Evolutionary conservation across 2,888 invertebrate species (phyloP).

Genomic region (Acleris literana): DNA sequence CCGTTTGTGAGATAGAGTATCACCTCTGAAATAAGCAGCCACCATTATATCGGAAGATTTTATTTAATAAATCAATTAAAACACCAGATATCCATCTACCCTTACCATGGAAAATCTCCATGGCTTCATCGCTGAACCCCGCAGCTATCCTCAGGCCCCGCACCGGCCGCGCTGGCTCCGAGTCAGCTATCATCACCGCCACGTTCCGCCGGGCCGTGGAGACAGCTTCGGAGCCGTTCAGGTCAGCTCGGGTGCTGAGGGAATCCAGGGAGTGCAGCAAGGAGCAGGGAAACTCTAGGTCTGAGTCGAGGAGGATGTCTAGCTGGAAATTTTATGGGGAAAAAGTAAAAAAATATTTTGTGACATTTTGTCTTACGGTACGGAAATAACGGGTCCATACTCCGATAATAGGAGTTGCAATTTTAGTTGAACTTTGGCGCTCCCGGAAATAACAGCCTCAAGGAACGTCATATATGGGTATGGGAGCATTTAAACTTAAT

Average conservation of each 20-base stretch:
- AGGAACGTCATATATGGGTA: too few species aligned
- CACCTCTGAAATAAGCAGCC: too few species aligned
- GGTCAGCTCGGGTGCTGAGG: constrained; percentile 36
- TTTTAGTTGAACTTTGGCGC: too few species aligned
- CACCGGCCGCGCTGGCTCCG: constrained; percentile 29
- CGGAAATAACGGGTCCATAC: too few species aligned
- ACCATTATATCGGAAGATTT: too few species aligned
- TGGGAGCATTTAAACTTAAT: too few species aligned
- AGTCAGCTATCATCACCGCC: constrained; percentile 40
- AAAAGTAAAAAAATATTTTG: too few species aligned
- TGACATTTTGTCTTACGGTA: too few species aligned
- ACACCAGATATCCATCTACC: not conserved
- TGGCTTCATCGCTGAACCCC: constrained; percentile 30
- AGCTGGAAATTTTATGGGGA: constrained; percentile 34
- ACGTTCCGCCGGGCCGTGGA: constrained; percentile 38
- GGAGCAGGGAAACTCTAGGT: constrained; percentile 35
- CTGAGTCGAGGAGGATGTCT: constrained; percentile 30
- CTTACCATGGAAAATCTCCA: constrained; percentile 38
- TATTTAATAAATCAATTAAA: not conserved
- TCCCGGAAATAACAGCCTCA: too few species aligned
- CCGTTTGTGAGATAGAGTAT: too few species aligned
- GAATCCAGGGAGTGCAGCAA: constrained; percentile 37
- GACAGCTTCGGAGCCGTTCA: constrained; percentile 35
- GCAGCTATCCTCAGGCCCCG: constrained; percentile 37
- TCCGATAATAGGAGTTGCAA: too few species aligned